phyloP scores from a whole-genome alignment of 2,888 invertebrate genomes.

The Buathra laborator region DNA sequence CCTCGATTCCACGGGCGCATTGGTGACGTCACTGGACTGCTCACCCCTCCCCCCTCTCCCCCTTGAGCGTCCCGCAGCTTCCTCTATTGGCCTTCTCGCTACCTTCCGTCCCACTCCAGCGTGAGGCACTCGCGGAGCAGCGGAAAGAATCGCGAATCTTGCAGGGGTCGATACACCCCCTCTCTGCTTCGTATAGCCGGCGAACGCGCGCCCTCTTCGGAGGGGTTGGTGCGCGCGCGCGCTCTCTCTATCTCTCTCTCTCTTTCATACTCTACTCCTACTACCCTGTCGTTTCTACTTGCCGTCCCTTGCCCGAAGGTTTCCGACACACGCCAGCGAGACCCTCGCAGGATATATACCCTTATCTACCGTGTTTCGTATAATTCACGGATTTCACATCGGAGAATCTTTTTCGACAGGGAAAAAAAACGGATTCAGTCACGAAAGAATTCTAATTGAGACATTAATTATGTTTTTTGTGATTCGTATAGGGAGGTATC shows the following conservation, averaged over 20 bases:
- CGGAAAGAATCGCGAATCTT: constrained; percentile 80
- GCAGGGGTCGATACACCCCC: constrained; percentile 81
- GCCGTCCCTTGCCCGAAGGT: background rate
- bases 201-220: constrained; percentile 56
- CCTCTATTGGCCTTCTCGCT: constrained; percentile 52
- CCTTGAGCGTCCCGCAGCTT: constrained; percentile 18
- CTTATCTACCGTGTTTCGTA: constrained; percentile 20
- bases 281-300: constrained; percentile 23
- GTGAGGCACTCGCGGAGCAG: constrained; percentile 58
- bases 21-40: constrained; percentile 65
- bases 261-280: background rate
- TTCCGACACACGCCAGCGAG: background rate
- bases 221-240: constrained; percentile 67
- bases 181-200: constrained; percentile 60
- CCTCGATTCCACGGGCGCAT: constrained; percentile 58
- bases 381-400: constrained; percentile 12
- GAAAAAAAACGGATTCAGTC: background rate
- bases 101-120: constrained; percentile 29
- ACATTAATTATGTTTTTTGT: background rate
- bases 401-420: background rate
- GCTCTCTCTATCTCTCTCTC: constrained; percentile 50
- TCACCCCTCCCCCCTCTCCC: constrained; percentile 6
- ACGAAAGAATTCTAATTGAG: background rate
- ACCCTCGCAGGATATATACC: background rate
- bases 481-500: background rate